Conservation (phyloP, 2,888 invertebrate species). For the Plebejus anna region DNA sequence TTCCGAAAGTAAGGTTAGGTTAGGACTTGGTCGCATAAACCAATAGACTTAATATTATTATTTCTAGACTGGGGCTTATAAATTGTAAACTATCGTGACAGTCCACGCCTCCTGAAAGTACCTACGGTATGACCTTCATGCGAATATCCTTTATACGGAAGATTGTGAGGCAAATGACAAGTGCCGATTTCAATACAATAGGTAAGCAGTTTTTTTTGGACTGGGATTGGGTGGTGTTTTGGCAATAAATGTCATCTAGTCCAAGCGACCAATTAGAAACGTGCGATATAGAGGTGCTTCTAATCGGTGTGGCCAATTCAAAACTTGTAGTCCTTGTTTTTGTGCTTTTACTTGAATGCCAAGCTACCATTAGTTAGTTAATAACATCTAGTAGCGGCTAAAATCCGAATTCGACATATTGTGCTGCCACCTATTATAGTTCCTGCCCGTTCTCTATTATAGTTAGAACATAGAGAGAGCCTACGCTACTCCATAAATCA, state of each 20-base stretch:
- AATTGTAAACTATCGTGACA: constrained; percentile 75
- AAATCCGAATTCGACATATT: too few species aligned
- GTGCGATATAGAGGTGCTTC: background rate
- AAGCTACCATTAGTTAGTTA: too few species aligned
- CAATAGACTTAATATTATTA: background rate
- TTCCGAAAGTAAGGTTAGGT: background rate
- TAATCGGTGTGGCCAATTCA: too few species aligned
- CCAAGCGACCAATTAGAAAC: background rate
- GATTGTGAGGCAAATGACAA: background rate
- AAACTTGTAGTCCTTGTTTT: too few species aligned
- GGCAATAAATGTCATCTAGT: background rate
- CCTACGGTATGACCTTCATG: constrained; percentile 63
- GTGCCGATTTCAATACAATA: constrained; percentile 1
- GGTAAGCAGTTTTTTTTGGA: background rate
- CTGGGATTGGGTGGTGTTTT: background rate
- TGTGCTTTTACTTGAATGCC: too few species aligned
- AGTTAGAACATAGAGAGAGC: too few species aligned
- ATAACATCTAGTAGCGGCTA: too few species aligned
- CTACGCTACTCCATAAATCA: too few species aligned
- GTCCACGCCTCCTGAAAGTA: constrained; percentile 58
- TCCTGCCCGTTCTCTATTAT: too few species aligned
- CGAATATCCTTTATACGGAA: constrained; percentile 31
- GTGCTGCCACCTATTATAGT: too few species aligned
- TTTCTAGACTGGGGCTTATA: constrained; percentile 56
- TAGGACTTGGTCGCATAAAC: background rate